Evolutionary conservation across 2,888 invertebrate species (phyloP).

Genomic region (Pogonocherus hispidulus): DNA sequence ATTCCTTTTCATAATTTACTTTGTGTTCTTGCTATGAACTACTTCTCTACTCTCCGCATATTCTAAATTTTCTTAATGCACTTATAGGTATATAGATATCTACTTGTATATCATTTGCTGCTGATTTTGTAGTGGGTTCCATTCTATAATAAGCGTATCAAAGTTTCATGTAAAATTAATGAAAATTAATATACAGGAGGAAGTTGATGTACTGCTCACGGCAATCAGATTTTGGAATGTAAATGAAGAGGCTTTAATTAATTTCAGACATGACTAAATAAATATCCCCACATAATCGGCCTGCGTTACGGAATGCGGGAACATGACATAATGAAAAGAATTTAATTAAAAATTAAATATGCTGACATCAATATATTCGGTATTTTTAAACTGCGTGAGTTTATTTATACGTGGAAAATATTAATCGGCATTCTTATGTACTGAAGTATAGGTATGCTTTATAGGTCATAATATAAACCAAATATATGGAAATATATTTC

Average conservation of each 20-base stretch:
- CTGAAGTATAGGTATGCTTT: no score
- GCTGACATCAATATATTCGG: background rate
- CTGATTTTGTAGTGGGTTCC: no score
- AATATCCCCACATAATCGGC: background rate
- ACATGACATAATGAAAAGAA: background rate
- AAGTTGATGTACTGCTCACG: background rate
- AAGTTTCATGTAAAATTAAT: background rate
- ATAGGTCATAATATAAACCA: no score
- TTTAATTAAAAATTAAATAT: background rate
- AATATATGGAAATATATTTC: no score
- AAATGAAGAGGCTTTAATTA: slow-evolving; percentile 1
- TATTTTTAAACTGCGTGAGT: background rate
- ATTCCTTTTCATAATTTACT: no score
- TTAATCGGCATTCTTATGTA: background rate
- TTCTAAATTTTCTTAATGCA: no score
- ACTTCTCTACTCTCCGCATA: no score
- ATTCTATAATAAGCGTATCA: no score
- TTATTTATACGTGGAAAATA: background rate
- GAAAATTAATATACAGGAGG: background rate
- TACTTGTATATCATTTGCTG: no score
- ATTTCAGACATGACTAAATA: background rate
- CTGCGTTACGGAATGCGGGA: background rate
- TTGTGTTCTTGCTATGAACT: no score
- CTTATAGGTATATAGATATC: no score
- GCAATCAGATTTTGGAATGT: background rate